These are phyloP conservation scores for Lypha dubia DNA, from an alignment of 2,888 invertebrate genomes.

Conservation along the genomic window DNA sequence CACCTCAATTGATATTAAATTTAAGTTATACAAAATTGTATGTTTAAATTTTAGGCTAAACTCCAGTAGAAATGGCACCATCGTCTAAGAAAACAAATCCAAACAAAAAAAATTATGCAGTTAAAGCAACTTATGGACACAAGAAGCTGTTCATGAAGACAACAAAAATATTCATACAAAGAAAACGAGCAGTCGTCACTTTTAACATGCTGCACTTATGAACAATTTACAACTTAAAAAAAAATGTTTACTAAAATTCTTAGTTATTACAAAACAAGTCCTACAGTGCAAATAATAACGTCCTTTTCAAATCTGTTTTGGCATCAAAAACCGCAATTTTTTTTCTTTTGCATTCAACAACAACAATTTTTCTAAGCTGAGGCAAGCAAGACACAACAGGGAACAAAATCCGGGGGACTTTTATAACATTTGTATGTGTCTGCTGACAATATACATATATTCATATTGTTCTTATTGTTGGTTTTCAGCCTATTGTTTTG, in stretches of 20 bases:
- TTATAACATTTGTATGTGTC: conserved; percentile 44
- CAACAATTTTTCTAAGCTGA: conserved; percentile 27
- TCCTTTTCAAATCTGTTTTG: conserved; percentile 1
- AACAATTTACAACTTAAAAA: not conserved
- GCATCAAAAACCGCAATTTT: too few species aligned
- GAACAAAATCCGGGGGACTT: conserved; percentile 34
- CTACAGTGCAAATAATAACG: conserved; percentile 20
- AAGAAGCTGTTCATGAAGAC: not conserved
- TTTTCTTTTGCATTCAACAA: conserved; percentile 19
- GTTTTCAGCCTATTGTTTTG: conserved; percentile 41
- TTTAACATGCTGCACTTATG: not conserved
- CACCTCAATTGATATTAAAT: too few species aligned
- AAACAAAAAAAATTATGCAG: too few species aligned
- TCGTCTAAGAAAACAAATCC: not conserved
- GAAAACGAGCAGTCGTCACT: not conserved
- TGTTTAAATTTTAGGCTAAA: not conserved
- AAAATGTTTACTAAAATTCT: not conserved
- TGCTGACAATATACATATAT: conserved; percentile 23
- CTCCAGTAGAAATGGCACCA: not conserved
- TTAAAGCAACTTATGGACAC: too few species aligned
- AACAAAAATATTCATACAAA: not conserved
- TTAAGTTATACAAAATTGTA: too few species aligned
- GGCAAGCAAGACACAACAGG: not conserved
- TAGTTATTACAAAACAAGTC: not conserved
- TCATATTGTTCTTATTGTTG: conserved; percentile 15